phyloP scores from a whole-genome alignment of 2,113 vertebrate genomes.

The Cryptomyrus ogoouensis region DNA sequence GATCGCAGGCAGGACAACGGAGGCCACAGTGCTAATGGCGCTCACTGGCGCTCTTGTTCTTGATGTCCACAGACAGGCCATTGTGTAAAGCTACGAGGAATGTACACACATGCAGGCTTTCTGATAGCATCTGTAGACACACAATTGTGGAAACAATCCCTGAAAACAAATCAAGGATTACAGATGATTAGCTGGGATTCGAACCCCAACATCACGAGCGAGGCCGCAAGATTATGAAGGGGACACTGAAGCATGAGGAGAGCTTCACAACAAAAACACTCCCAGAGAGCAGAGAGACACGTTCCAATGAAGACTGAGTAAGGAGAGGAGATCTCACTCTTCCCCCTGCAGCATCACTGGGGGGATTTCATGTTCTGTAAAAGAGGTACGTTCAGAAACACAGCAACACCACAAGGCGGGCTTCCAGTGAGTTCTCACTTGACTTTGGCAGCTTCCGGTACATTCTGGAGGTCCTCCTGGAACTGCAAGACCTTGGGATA shows the following conservation, averaged over 20 bases:
- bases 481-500: slow-evolving; percentile 89
- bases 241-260: not conserved
- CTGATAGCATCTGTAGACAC: not conserved
- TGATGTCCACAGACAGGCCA: slow-evolving; percentile 3
- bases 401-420: not conserved
- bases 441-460: slow-evolving; percentile 90
- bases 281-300: not conserved
- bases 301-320: not conserved
- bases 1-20: not conserved
- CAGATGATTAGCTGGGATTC: not conserved
- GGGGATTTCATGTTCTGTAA: not conserved
- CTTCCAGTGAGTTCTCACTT: slow-evolving; percentile 63
- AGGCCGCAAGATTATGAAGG: not conserved
- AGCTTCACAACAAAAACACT: not conserved
- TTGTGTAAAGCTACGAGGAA: not conserved
- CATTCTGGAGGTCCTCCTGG: slow-evolving; percentile 77
- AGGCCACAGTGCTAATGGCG: not conserved
- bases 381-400: not conserved
- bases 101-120: not conserved
- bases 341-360: not conserved
- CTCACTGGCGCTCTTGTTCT: slow-evolving; percentile 1
- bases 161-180: not conserved
- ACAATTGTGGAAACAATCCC: not conserved
- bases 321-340: not conserved
- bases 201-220: not conserved